Conservation (phyloP, 2,113 vertebrate species). For the Brachypodius melanocephalos region DNA sequence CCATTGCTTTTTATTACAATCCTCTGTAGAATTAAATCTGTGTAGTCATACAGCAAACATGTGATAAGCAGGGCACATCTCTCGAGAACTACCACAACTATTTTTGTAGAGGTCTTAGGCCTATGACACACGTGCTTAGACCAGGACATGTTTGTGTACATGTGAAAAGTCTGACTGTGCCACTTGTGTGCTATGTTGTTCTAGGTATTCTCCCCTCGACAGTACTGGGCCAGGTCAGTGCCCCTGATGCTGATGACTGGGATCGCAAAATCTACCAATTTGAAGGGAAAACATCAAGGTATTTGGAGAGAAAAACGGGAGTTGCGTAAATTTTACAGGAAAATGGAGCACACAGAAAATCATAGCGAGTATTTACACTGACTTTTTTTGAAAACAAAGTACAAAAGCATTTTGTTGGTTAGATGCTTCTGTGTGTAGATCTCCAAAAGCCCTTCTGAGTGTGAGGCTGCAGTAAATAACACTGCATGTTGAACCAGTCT, state of each 20-base stretch:
- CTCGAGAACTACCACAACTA: fast-evolving
- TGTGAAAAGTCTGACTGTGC: not conserved
- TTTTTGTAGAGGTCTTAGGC: not conserved
- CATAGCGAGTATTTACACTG: not conserved
- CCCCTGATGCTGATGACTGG: conserved; percentile 88
- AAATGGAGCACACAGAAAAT: not conserved
- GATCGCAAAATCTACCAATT: conserved; percentile 84
- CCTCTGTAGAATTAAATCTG: not conserved
- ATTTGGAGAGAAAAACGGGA: conserved; percentile 13
- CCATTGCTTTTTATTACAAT: not conserved
- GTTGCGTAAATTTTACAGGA: not conserved
- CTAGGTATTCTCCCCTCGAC: conserved; percentile 80
- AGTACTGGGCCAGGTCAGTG: conserved; percentile 78
- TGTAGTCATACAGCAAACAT: not conserved
- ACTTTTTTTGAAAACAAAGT: not conserved
- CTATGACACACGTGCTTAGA: not conserved
- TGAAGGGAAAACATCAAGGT: conserved; percentile 83
- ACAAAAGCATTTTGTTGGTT: not conserved
- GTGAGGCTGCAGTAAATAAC: not conserved
- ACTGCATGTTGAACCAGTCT: not conserved
- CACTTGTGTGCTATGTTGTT: not conserved
- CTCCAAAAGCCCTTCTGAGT: not conserved
- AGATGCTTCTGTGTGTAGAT: not conserved
- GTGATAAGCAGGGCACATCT: not conserved
- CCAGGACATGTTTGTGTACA: not conserved